Evolutionary conservation across 2,888 invertebrate species (phyloP).

Genomic region (Erebia ligea): DNA sequence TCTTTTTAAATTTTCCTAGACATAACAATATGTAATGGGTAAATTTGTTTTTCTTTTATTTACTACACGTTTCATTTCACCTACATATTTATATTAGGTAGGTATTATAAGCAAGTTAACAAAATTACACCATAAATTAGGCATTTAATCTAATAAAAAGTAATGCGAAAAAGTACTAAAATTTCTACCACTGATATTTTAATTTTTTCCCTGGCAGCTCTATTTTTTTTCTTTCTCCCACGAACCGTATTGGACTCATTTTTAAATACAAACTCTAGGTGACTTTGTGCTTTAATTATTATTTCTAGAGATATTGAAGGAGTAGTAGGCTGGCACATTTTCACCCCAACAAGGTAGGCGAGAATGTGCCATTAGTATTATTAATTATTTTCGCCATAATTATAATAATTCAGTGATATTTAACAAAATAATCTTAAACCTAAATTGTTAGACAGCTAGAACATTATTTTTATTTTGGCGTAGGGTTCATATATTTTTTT

Average conservation of each 20-base stretch:
- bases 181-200: background rate
- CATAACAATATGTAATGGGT: background rate
- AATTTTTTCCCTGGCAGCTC: background rate
- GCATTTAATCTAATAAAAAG: background rate
- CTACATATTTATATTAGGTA: background rate
- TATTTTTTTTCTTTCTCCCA: background rate
- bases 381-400: background rate
- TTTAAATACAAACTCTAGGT: background rate
- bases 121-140: background rate
- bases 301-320: background rate
- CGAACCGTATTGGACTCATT: background rate
- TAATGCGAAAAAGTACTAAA: background rate
- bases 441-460: background rate
- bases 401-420: background rate
- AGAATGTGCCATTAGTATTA: conserved; percentile 1
- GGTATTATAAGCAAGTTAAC: no score
- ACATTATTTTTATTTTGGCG: background rate
- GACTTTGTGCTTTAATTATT: background rate
- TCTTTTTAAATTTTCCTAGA: background rate
- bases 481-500: background rate
- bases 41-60: background rate
- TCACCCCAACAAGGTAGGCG: background rate
- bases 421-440: background rate
- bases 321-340: background rate
- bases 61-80: background rate